Percentiles rank a stretch among this genome's conserved stretches.
Evolutionary conservation across 2,797 vertebrate genomes (phyloP).

Genomic region (Onychomys arenicola): DNA sequence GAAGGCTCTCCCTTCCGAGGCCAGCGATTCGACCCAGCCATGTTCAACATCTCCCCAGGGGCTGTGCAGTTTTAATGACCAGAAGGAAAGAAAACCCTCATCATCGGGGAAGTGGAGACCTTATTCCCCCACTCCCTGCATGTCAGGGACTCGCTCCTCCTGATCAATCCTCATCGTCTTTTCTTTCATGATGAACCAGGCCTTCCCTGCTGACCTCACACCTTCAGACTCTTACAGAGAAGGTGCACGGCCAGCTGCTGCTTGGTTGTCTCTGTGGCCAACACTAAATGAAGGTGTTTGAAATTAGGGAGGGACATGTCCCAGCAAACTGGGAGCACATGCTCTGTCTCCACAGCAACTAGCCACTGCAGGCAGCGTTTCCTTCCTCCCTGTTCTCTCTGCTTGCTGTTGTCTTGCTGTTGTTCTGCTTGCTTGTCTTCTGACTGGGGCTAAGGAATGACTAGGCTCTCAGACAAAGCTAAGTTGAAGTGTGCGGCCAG

Average conservation of each 20-base stretch:
- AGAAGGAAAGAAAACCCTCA: conserved; percentile 46
- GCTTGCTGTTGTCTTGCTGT: neutral
- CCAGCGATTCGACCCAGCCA: conserved; percentile 96
- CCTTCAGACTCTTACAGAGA: conserved; percentile 35
- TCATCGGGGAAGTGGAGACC: neutral
- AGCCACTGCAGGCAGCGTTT: conserved; percentile 54
- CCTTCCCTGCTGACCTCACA: neutral
- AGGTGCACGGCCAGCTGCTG: conserved; percentile 18
- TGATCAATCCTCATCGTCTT: neutral
- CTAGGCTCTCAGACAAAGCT: neutral
- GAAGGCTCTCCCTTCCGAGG: conserved; percentile 98
- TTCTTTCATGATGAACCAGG: neutral
- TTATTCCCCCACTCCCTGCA: neutral
- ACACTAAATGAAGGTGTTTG: conserved; percentile 29
- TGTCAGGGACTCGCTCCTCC: conserved; percentile 35
- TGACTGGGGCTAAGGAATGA: neutral
- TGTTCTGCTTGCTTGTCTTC: conserved; percentile 65
- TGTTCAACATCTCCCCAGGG: conserved; percentile 97
- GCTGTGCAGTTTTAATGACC: conserved; percentile 95
- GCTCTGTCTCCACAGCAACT: conserved; percentile 79
- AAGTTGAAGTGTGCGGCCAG: conserved; percentile 43
- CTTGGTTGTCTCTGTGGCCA: neutral
- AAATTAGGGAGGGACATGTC: conserved; percentile 63
- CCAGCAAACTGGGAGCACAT: conserved; percentile 45
- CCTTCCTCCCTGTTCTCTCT: neutral